These are phyloP conservation scores for Folsomia manolachei DNA, from an alignment of 2,888 invertebrate species.

Conservation along the genomic window DNA sequence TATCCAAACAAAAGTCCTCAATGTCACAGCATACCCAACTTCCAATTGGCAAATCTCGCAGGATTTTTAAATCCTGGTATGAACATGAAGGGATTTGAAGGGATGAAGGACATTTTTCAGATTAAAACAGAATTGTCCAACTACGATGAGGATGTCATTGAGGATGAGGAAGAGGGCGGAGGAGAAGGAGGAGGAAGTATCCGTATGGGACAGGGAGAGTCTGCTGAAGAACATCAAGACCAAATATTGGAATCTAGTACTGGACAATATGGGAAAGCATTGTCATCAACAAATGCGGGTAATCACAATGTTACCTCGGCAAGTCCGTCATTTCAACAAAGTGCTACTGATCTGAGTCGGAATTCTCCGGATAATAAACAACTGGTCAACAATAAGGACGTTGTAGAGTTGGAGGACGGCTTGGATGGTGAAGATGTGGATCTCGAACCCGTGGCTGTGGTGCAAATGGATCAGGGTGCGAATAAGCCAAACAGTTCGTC, in stretches of 20 bases:
- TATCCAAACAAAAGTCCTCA: constrained; percentile 17
- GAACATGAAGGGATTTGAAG: background rate
- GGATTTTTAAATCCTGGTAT: background rate
- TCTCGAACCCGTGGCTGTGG: background rate
- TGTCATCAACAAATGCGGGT: background rate
- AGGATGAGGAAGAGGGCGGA: constrained; percentile 39
- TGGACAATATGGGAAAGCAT: too few relatives aligned
- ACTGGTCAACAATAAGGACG: background rate
- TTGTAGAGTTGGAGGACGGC: background rate
- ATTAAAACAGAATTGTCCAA: constrained; percentile 46
- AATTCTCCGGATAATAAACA: background rate
- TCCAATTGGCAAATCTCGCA: constrained; percentile 1
- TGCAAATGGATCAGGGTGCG: background rate
- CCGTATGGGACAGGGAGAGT: constrained; percentile 25
- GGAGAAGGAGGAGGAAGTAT: too few relatives aligned
- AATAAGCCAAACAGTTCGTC: too few relatives aligned
- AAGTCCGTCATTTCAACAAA: background rate
- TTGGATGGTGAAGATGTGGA: background rate
- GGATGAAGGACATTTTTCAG: constrained; percentile 45
- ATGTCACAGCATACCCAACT: background rate
- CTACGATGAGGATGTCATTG: constrained; percentile 31
- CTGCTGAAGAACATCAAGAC: constrained; percentile 5
- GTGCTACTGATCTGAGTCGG: background rate
- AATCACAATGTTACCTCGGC: too few relatives aligned
- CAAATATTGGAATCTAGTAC: too few relatives aligned